phyloP scores from a whole-genome alignment of 2,113 vertebrate species.

The Stigmatopora nigra region DNA sequence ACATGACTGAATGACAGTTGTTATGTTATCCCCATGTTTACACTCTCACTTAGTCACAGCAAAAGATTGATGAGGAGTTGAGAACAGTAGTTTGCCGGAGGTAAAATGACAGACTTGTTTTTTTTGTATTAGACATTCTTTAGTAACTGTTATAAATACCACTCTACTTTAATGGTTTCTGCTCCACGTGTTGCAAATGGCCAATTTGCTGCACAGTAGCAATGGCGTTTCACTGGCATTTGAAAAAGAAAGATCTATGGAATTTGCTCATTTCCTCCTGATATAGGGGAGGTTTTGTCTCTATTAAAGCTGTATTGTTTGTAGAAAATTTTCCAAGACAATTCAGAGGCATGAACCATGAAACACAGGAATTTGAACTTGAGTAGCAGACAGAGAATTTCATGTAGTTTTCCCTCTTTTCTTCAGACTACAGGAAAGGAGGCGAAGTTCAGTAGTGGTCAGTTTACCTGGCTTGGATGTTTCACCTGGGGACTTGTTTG shows the following conservation, averaged over 20 bases:
- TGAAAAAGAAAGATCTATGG: conserved; percentile 43
- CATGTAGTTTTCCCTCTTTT: background rate
- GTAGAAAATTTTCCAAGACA: background rate
- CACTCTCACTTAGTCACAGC: conserved; percentile 19
- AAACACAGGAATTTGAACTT: background rate
- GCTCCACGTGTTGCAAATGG: conserved; percentile 22
- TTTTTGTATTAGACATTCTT: conserved; percentile 21
- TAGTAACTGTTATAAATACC: conserved; percentile 17
- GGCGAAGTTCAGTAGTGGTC: conserved; percentile 80
- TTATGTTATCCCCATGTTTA: background rate
- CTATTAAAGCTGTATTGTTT: background rate
- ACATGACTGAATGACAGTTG: background rate
- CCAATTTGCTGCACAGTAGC: conserved; percentile 31
- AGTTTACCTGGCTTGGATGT: conserved; percentile 78
- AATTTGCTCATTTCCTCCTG: conserved; percentile 58
- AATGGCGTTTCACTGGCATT: conserved; percentile 51
- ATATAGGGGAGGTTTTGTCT: conserved; percentile 13
- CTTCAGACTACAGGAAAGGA: conserved; percentile 66
- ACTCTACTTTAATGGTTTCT: conserved; percentile 30
- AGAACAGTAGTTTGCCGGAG: conserved; percentile 35
- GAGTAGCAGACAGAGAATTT: background rate
- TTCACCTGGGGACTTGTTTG: conserved; percentile 83
- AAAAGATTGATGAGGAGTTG: conserved; percentile 24
- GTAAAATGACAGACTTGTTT: conserved; percentile 42
- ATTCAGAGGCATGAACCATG: background rate